Base-by-base conservation (phyloP, 2,113 vertebrate genomes). In the Pyrgilauda ruficollis region DNA sequence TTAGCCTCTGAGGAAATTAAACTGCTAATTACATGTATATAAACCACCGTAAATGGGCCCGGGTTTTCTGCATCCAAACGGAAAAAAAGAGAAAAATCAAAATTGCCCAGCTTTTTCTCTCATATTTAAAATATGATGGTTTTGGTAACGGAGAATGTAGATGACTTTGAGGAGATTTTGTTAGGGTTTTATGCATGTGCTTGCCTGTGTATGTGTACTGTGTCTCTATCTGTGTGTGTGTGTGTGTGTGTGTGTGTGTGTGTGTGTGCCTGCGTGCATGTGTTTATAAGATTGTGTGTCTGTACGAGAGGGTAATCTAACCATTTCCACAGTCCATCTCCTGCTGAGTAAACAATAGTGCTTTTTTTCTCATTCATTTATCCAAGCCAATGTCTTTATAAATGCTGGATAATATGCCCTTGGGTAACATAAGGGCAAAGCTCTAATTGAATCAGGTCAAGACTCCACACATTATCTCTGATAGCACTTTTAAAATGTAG, bases 1-100 rank as follows among this genome's bases (percentile, higher is more conserved):
- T 97, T 97, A 96, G 95, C 96, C 97, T 97, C 97, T 92, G 97
- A 98, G 97, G 97, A 98, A 98, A 98, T 98, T 97, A 98, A 98
- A 97, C 96, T 97, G 96, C 96, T 98, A 98, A 98, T 98, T 98
- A 97, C 94, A 96, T 97, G 94, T 96, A 92, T 94, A 94, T 97
- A 97, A 98, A 91, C 80, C 94, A 95, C 82, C 6, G 41, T 95
- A 97, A 97, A 96, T 62, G 80, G 84, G 81, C 41, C 89, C 3
- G 24, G 24, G 90, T 87, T 95, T 86, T 94, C 9, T 96, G 66
- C 39, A 84, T 78, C 15, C 35, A 35, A 30, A 58, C 14, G 69
- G 86, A 64, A 72, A 93, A 93, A 88, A 94, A 64, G 53, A 64
- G 64, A 91, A 93, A 97, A 84, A 76, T 96, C 39, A 56, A 88